Evolutionary conservation across 2,888 invertebrate genomes (phyloP).

Genomic region (Caenorhabditis drosophilae): DNA sequence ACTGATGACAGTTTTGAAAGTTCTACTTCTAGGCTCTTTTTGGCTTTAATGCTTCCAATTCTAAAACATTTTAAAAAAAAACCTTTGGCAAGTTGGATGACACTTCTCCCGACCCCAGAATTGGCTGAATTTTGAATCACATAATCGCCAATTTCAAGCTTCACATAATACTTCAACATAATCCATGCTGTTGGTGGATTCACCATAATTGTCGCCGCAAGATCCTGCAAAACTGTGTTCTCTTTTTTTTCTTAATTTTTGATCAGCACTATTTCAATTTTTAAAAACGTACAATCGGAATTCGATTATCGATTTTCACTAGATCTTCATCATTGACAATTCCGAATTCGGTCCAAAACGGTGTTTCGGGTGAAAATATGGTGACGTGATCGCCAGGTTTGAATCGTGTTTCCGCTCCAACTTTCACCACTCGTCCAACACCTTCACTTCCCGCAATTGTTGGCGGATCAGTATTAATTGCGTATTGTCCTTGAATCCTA

Average conservation of each 20-base stretch:
- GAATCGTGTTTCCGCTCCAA: slow-evolving; percentile 66
- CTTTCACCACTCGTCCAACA: slow-evolving; percentile 80
- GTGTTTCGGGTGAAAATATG: slow-evolving; percentile 31
- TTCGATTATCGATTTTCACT: slow-evolving; percentile 66
- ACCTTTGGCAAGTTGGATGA: slow-evolving; percentile 41
- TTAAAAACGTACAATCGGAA: slow-evolving; percentile 45
- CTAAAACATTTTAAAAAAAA: too few species aligned
- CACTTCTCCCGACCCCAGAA: slow-evolving; percentile 80
- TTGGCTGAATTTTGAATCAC: slow-evolving; percentile 95
- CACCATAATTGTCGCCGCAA: slow-evolving; percentile 82
- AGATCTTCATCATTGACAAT: slow-evolving; percentile 47
- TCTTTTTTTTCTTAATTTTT: not conserved
- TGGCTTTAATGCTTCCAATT: too few species aligned
- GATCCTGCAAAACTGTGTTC: not conserved
- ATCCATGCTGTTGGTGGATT: slow-evolving; percentile 95
- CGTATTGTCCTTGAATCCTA: slow-evolving; percentile 46
- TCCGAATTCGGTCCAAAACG: slow-evolving; percentile 54
- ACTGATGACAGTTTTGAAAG: too few species aligned
- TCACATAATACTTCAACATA: slow-evolving; percentile 86
- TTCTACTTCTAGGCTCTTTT: too few species aligned
- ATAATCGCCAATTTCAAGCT: slow-evolving; percentile 71
- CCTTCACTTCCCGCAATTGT: slow-evolving; percentile 91
- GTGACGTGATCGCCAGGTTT: slow-evolving; percentile 52
- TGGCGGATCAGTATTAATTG: slow-evolving; percentile 74
- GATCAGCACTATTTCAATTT: not conserved